Evolutionary conservation across 1,140 invertebrate genomes (phyloP), one percentile per base, ranked within the genome.

Genomic region (Ladona fulva): DNA sequence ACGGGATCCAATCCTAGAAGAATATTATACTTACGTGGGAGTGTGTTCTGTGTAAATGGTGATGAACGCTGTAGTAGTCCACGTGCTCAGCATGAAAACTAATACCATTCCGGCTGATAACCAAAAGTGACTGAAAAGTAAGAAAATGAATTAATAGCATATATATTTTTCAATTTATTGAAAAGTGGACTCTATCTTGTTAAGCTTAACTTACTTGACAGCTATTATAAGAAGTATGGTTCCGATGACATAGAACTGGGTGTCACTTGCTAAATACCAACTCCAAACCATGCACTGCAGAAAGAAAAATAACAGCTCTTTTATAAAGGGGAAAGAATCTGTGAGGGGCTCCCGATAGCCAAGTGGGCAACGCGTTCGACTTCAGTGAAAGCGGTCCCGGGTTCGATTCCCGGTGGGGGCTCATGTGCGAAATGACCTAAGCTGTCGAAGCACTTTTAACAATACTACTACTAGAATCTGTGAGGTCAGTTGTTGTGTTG

Each of bases 201-300:
- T 24, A 5, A 74, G 42, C 1, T 44, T 42, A 6, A 42, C 66
- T 25, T 82, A 85, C 87, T 86, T 88, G 16, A 76, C 29, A 86
- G 92, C 92, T 66, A 94, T 81, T 75, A 95, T 92, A 1, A 95
- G 85, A 14, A 94, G 90, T 10, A 94, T 89, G 0, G 91, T 91
- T 42, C 93, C 93, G 29, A 95, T 88, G 24, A 93, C 88, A 81
- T 94, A 95, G 84, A 94, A 94, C 82, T 95, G 93, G 0, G 93
- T 94, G 81, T 95, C 93, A 80, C 94, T 93, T 0, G 93, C 92
- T n/a, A 95, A 84, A 81, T 95, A 94, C 93, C 93, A 95, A 86
- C 93, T 94, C 93, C 93, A 95, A 25, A 94, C 82, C 93, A 94
- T 94, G 81, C 93, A 95, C 93, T 95, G 84, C 14, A 89, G 88